phyloP scores from a whole-genome alignment of 2,797 vertebrate genomes.

The Momotus momota region DNA sequence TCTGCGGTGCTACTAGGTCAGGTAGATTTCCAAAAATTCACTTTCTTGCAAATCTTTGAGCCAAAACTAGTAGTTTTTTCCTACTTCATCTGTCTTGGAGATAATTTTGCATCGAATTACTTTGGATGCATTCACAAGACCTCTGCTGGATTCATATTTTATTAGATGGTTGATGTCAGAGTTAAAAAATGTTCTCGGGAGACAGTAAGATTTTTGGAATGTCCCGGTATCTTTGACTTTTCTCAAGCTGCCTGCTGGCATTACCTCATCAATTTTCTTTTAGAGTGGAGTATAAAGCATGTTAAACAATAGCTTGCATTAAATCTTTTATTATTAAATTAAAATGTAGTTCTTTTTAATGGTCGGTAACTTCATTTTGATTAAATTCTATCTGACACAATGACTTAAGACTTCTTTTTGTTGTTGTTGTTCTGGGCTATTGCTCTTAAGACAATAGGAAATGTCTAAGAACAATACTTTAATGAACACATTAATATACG shows the following conservation, averaged over 20 bases:
- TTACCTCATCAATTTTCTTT: slow-evolving; percentile 69
- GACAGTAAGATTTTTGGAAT: slow-evolving; percentile 65
- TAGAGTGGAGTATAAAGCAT: slow-evolving; percentile 23
- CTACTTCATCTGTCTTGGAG: slow-evolving; percentile 62
- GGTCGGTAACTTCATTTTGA: not conserved
- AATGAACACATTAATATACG: not conserved
- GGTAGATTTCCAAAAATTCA: slow-evolving; percentile 14
- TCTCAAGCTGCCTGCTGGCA: slow-evolving; percentile 44
- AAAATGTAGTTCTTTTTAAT: not conserved
- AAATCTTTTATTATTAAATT: slow-evolving; percentile 33
- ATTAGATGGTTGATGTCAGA: slow-evolving; percentile 69
- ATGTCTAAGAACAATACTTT: not conserved
- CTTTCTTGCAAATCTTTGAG: not conserved
- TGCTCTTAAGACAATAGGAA: slow-evolving; percentile 41
- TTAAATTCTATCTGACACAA: not conserved
- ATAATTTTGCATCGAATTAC: slow-evolving; percentile 50
- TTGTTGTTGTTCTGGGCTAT: not conserved
- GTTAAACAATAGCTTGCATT: slow-evolving; percentile 51
- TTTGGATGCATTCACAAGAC: slow-evolving; percentile 42
- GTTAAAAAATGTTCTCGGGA: slow-evolving; percentile 70
- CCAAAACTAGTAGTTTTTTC: slow-evolving; percentile 44
- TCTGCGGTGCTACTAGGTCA: not conserved
- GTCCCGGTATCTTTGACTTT: slow-evolving; percentile 56
- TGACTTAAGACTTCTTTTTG: not conserved
- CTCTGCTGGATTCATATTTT: slow-evolving; percentile 48